Evolutionary conservation across 1,140 invertebrate species (phyloP).

Genomic region (Macrobrachium rosenbergii): DNA sequence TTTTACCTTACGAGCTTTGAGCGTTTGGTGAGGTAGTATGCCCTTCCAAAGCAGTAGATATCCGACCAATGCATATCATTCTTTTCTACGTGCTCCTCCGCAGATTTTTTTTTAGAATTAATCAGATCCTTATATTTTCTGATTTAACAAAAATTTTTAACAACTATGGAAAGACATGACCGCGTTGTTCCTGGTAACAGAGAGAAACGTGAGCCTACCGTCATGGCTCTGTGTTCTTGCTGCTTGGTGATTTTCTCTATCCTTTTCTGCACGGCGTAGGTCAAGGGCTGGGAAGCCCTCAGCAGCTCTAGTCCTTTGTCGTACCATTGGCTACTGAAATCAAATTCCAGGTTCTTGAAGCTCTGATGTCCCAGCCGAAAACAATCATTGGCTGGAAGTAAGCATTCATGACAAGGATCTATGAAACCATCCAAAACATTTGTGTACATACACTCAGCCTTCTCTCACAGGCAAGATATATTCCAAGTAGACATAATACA

Average conservation of each 20-base stretch:
- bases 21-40: too few relatives aligned
- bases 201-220: slow-evolving; percentile 31
- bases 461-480: background rate
- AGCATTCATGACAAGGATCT: too few relatives aligned
- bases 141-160: background rate
- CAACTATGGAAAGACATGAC: background rate
- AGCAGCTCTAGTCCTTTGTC: slow-evolving; percentile 54
- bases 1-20: too few relatives aligned
- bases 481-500: too few relatives aligned
- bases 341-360: slow-evolving; percentile 65
- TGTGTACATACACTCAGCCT: slow-evolving; percentile 7
- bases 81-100: too few relatives aligned
- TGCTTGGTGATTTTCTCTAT: slow-evolving; percentile 30
- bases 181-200: too few relatives aligned
- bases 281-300: slow-evolving; percentile 13
- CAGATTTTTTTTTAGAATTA: too few relatives aligned
- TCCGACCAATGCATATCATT: too few relatives aligned
- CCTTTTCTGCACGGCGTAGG: slow-evolving; percentile 14
- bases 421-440: too few relatives aligned
- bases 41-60: too few relatives aligned
- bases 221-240: slow-evolving; percentile 47
- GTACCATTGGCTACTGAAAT: slow-evolving; percentile 59
- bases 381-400: slow-evolving; percentile 57
- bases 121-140: background rate
- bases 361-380: slow-evolving; percentile 62